Conservation (phyloP, 2,888 invertebrate species). For the Physocephala rufipes region DNA sequence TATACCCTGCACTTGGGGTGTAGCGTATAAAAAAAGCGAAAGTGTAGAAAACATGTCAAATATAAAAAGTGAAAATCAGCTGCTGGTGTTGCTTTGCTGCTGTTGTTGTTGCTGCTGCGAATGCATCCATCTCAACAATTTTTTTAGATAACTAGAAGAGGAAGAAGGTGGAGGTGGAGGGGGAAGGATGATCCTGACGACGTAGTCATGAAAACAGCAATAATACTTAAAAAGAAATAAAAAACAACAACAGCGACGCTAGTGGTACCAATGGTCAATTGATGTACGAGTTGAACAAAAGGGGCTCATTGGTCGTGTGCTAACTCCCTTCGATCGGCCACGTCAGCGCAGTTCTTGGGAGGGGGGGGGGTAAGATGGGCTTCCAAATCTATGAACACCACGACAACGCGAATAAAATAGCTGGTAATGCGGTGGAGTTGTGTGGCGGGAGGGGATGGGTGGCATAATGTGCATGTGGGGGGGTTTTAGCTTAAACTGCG, state of each 20-base stretch:
- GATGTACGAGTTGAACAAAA: neutral
- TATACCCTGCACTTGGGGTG: no score
- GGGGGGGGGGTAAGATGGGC: no score
- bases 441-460: no score
- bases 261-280: constrained; percentile 23
- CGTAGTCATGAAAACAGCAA: constrained; percentile 6
- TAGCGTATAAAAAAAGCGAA: constrained; percentile 21
- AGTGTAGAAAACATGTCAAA: constrained; percentile 22
- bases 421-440: no score
- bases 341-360: no score
- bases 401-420: no score
- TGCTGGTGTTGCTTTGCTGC: no score
- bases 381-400: no score
- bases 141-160: constrained; percentile 11
- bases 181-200: constrained; percentile 6
- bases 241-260: constrained; percentile 28
- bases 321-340: no score
- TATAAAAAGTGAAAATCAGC: constrained; percentile 37
- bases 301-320: neutral
- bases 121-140: constrained; percentile 11
- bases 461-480: no score
- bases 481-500: no score
- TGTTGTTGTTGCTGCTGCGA: neutral
- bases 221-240: constrained; percentile 35
- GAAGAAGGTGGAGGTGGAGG: neutral